phyloP scores from a whole-genome alignment of 1,140 invertebrate species.

The Heliconius melpomene region DNA sequence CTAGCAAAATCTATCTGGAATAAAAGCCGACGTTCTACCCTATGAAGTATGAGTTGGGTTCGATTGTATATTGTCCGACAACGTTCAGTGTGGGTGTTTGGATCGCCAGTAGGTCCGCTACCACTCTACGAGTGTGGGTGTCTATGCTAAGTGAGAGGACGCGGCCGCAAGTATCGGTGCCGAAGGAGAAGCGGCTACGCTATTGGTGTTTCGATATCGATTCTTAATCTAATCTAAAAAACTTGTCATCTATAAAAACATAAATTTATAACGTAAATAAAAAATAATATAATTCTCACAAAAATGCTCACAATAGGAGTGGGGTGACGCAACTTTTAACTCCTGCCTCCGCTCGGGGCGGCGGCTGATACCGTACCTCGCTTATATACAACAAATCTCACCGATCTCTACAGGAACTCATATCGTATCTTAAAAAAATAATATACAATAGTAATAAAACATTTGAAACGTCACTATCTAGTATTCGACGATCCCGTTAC shows the following conservation, averaged over 20 bases:
- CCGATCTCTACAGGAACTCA: conserved; percentile 79
- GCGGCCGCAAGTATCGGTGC: conserved; percentile 73
- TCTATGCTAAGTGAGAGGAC: conserved; percentile 68
- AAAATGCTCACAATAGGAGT: conserved; percentile 77
- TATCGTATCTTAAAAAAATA: conserved; percentile 79
- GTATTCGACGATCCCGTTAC: conserved; percentile 75
- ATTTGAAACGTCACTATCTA: conserved; percentile 81
- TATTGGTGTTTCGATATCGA: conserved; percentile 81
- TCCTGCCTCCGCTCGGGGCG: conserved; percentile 50
- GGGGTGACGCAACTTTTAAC: conserved; percentile 63
- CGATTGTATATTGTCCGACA: conserved; percentile 66
- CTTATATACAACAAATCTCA: conserved; percentile 76
- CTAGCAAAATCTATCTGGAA: conserved; percentile 81
- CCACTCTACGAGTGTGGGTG: conserved; percentile 78
- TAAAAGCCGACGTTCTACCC: conserved; percentile 78
- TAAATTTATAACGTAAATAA: conserved; percentile 74
- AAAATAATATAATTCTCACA: conserved; percentile 78
- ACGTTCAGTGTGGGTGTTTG: conserved; percentile 56
- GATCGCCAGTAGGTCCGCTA: conserved; percentile 60
- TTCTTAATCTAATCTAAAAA: conserved; percentile 81
- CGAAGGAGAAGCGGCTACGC: conserved; percentile 80
- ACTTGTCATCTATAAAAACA: conserved; percentile 73
- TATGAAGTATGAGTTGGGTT: conserved; percentile 66
- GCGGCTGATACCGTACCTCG: conserved; percentile 47
- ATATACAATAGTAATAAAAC: conserved; percentile 80